Evolutionary conservation across 2,113 vertebrate species (phyloP).

Genomic region (Clupea harengus): DNA sequence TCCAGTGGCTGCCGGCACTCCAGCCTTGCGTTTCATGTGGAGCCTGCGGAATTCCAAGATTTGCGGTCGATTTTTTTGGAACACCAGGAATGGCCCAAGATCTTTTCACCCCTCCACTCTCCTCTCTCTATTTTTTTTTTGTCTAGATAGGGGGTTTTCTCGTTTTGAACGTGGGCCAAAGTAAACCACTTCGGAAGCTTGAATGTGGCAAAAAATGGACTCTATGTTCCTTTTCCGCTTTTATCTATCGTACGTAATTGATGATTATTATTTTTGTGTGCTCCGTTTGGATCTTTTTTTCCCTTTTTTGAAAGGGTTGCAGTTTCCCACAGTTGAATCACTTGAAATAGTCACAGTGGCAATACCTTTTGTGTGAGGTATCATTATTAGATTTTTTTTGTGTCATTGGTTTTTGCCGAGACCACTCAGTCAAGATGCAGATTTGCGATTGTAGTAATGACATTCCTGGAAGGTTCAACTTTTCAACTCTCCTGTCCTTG

Average conservation of each 20-base stretch:
- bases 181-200: constrained; percentile 39
- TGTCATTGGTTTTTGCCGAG: constrained; percentile 27
- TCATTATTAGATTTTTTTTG: constrained; percentile 7
- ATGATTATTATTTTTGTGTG: constrained; percentile 26
- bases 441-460: constrained; percentile 41
- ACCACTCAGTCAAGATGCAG: constrained; percentile 28
- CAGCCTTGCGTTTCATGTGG: constrained; percentile 56
- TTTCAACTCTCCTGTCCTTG: constrained; percentile 23
- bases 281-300: constrained; percentile 1
- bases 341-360: constrained; percentile 7
- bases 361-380: constrained; percentile 36
- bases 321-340: constrained; percentile 40
- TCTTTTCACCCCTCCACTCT: constrained; percentile 13
- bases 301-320: constrained; percentile 41
- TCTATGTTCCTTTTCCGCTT: constrained; percentile 13
- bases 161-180: constrained; percentile 43
- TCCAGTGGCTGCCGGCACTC: constrained; percentile 51
- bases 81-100: constrained; percentile 38
- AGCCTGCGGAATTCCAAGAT: constrained; percentile 49
- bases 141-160: constrained; percentile 45
- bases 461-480: constrained; percentile 26
- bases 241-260: not conserved
- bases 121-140: not conserved
- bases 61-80: constrained; percentile 48
- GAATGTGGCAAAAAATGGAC: constrained; percentile 42